Evolutionary conservation across 2,113 vertebrate species (phyloP), one percentile per base, ranked within the genome.

Genomic region (Takifugu bimaculatus): DNA sequence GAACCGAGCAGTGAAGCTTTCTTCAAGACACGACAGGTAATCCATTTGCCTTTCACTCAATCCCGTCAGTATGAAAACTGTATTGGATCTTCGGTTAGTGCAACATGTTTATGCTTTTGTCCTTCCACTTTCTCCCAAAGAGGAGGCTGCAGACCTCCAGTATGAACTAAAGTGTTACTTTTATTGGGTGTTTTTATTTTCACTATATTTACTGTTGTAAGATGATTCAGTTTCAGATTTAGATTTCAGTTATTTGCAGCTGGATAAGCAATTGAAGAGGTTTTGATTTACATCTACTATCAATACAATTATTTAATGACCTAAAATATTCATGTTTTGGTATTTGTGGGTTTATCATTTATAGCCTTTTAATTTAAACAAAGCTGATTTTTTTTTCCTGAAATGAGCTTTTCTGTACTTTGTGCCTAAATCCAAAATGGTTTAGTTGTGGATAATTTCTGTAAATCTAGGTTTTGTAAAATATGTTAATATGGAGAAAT

Each of bases 391-490:
- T 13, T 44, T 13, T 28, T 59, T 75, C 75, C 68, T 79, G 27
- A 61, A 79, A 62, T 72, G 68, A 79, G 69, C 64, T 79, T 80
- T 77, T 45, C 57, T 67, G 69, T 86, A 83, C 75, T 77, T 71
- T 81, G 78, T 89, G 84, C 84, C 85, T 87, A 78, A 79, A 79
- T 80, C 63, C 68, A 74, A 25, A 69, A 74, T 66, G 51, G 54
- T 69, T 80, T 50, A 54, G 68, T 76, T 63, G 68, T 78, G 52
- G 47, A 74, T 71, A 61, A 82, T 73, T 71, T 83, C 60, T 87
- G 83, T 87, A 85, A 83, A 85, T 86, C 68, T 83, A 86, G 82
- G 71, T 87, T 87, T 86, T 86, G 79, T 87, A 84, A 88, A 81
- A 68, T 72, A 78, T 81, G 75, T 80, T 75, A 77, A 84, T 85